These are phyloP conservation scores for Drosophila pandora DNA, from an alignment of 1,140 invertebrate genomes.

Conservation along the genomic window DNA sequence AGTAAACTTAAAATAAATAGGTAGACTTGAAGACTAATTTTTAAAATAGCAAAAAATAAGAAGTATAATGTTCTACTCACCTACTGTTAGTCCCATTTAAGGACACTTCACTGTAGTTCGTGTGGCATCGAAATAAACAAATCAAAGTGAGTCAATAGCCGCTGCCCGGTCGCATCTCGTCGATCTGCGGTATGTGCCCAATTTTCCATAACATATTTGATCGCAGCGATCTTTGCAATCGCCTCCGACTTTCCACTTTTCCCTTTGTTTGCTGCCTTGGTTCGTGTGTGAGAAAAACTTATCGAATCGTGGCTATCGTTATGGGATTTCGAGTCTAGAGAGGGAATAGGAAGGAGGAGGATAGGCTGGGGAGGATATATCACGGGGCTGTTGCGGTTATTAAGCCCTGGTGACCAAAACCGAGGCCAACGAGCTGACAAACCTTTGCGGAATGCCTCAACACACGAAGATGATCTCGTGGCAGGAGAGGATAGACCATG, in stretches of 20 bases:
- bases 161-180: conserved; percentile 18
- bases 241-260: conserved; percentile 77
- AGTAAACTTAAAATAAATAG: no score
- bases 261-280: conserved; percentile 53
- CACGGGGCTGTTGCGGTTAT: conserved; percentile 18
- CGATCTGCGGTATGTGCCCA: conserved; percentile 74
- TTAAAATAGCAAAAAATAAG: no score
- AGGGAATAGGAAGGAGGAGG: neutral
- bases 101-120: conserved; percentile 31
- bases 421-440: conserved; percentile 80
- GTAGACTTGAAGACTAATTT: no score
- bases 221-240: conserved; percentile 74
- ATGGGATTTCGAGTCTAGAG: conserved; percentile 16
- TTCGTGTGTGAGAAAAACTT: conserved; percentile 79
- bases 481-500: conserved; percentile 16
- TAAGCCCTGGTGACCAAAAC: conserved; percentile 73
- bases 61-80: no score
- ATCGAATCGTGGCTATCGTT: conserved; percentile 69
- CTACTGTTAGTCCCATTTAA: neutral
- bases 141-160: conserved; percentile 75
- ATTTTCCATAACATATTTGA: conserved; percentile 82
- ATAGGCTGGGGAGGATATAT: neutral
- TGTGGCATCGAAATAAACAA: conserved; percentile 78
- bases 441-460: conserved; percentile 62
- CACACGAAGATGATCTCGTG: conserved; percentile 50